Evolutionary conservation across 2,888 invertebrate genomes (phyloP).

Genomic region (Leucoma salicis): DNA sequence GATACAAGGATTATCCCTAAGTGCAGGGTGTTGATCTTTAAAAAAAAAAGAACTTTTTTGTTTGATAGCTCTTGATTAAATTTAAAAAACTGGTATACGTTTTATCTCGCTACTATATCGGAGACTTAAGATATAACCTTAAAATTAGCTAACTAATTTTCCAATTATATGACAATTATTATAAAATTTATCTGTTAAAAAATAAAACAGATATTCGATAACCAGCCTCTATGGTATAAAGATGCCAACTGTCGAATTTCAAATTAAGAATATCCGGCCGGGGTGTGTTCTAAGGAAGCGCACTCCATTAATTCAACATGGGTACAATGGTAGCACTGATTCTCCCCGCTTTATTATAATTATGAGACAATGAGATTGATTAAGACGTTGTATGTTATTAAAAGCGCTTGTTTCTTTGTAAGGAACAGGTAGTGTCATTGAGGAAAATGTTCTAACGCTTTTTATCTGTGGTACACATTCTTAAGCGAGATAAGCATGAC

Average conservation of each 20-base stretch:
- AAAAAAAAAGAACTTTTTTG: too few relatives aligned
- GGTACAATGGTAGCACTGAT: constrained; percentile 41
- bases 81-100: too few relatives aligned
- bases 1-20: too few relatives aligned
- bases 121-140: too few relatives aligned
- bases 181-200: too few relatives aligned
- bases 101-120: too few relatives aligned
- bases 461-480: constrained; percentile 25
- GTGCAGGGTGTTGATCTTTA: too few relatives aligned
- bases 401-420: constrained; percentile 17
- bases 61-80: too few relatives aligned
- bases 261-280: constrained; percentile 57
- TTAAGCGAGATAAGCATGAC: constrained; percentile 26
- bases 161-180: too few relatives aligned
- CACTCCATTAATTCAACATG: constrained; percentile 59
- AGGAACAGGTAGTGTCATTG: constrained; percentile 28
- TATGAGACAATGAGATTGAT: constrained; percentile 26
- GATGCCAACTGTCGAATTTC: constrained; percentile 51
- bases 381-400: constrained; percentile 16
- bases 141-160: too few relatives aligned
- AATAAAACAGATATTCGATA: too few relatives aligned
- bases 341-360: constrained; percentile 19
- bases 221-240: constrained; percentile 21
- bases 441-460: constrained; percentile 19
- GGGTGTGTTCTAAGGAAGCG: constrained; percentile 51